Evolutionary conservation across 1,140 invertebrate species (phyloP), one percentile per base, ranked within the genome.

Genomic region (Aradophagus sp.): DNA sequence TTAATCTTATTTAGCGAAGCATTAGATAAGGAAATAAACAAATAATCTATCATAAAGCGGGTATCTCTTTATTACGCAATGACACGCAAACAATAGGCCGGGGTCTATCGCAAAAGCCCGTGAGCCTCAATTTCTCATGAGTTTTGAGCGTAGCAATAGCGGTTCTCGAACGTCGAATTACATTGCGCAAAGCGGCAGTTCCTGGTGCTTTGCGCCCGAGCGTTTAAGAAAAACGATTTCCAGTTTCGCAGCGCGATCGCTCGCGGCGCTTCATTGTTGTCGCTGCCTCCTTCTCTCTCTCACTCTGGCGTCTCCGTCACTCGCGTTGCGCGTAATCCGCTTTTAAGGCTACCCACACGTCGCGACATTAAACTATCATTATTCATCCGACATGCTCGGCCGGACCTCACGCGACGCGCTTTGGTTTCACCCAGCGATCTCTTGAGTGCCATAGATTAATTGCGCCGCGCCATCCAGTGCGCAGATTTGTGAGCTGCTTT

Each of bases 321-420:
- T 52, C 36, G 63, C 39, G 61, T 66, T 58, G 53, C 73, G 67
- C 72, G 72, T 74, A 74, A 74, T 74, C 63, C 67, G 67, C 72
- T 52, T 74, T 74, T 70, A 62, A 74, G 55, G 56, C 72, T 71
- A 41, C 67, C 72, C 72, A 67, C 72, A 70, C 72, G 58, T 59
- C 55, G 66, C 66, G 55, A 63, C 67, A 67, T 67, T 59, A 71
- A 72, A 74, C 74, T 76, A 74, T 74, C 67, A 76, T 76, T 76
- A 76, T 76, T 74, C 74, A 76, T 76, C 68, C 67, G 72, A 74
- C 63, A 66, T 68, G 65, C 68, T 70, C 58, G 62, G n/a, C 56
- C 41, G 52, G 74, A 76, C 74, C 74, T 74, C 71, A 76, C 71
- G 71, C 72, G 72, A 72, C 66, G 74, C 45, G 50, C 65, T 74